Base-by-base conservation (phyloP, 2,888 invertebrate genomes). In the Auanema sp. region DNA sequence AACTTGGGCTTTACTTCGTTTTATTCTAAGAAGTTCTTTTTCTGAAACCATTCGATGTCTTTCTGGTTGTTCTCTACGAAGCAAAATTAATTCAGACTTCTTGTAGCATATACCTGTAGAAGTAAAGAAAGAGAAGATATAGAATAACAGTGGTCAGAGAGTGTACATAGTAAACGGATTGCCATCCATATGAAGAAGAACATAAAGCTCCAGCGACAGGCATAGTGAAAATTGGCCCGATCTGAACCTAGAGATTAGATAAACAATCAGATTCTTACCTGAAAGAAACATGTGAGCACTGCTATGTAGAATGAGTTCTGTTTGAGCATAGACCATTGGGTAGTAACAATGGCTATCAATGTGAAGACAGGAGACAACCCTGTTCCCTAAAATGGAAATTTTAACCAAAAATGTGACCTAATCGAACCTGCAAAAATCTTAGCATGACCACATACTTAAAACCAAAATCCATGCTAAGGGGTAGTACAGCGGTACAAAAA, bases 151-250 rank as follows among this genome's bases (percentile, higher is more conserved):
- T 71, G 33, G 72, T 66, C 14, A 69, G 63, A 4, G 75, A 69
- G 50, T 75, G 75, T 14, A 75, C 58, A 44, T 75, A 75, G 55
- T 72, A 75, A 47, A 75, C 75, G 18, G 69, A 63, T 43, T 69
- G 71, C 75, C 75, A 75, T 11, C 72, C 75, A 10, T 68, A 58
- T 0, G 65, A 67, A 12, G 75, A 69, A 8, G 72, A 68, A 54
- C 75, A 75, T 10, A 75, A 44, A 3, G 69, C 71, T 12, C 75
- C 75, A 14, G 75, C 67, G 1, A 75, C 63, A 25, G 75, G 75
- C 72, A 75, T 72, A 2, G 75, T 75, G 64, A 75, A 75, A 47
- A 75, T 72, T 10, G 69, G 69, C 40, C 70, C 70, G 53, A 72
- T 61, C 70, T 72, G 53, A 25, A 54, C 16, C 12, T 18, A 18